Base-by-base conservation (phyloP, 64 coral and sea anemone species). In the Stylophora pistillata region DNA sequence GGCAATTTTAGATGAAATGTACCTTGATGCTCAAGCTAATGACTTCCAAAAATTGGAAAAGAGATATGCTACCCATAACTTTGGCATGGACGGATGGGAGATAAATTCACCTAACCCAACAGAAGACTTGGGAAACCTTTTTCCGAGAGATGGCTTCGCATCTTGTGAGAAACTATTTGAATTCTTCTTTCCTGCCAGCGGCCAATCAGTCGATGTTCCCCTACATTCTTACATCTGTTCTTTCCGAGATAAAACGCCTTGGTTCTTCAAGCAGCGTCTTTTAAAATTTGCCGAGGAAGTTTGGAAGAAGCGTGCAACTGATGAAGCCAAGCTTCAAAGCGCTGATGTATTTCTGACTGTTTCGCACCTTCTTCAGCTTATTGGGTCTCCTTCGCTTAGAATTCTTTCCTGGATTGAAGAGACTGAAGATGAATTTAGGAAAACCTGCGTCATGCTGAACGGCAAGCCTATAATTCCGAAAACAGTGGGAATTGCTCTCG, bases 291-390 rank as follows among this genome's bases (percentile, higher is more conserved):
- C 78, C 6, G 9, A 84, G 15, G 21, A n/a, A 5, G 66, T 72
- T 30, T 98, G 95, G 92, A n/a, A 68, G n/a, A 64, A 64, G 61
- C 61, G 18, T n/a, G 15, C 61, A 23, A 64, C 61, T 5, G 13
- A n/a, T 21, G 20, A 86, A 60, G 33, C 55, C 6, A 62, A 72
- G 55, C 63, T 77, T 25, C 29, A 77, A 23, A 87, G 77, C 64
- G 81, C 89, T 14, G 92, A 98, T 91, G 52, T 74, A 29, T 94
- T 94, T 63, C 78, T 98, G 58, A 56, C 73, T 56, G 73, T 98
- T 1, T 98, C 95, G 32, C 82, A 76, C 10, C 55, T 74, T 13
- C 81, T 98, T 41, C 88, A 94, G 7, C 54, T 98, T 14, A 77
- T 88, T 30, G 74, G 56, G 1, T 47, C 59, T 21, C 17, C 56